Evolutionary conservation across 2,888 invertebrate genomes (phyloP).

Genomic region (Callyntrura guangdongensis): DNA sequence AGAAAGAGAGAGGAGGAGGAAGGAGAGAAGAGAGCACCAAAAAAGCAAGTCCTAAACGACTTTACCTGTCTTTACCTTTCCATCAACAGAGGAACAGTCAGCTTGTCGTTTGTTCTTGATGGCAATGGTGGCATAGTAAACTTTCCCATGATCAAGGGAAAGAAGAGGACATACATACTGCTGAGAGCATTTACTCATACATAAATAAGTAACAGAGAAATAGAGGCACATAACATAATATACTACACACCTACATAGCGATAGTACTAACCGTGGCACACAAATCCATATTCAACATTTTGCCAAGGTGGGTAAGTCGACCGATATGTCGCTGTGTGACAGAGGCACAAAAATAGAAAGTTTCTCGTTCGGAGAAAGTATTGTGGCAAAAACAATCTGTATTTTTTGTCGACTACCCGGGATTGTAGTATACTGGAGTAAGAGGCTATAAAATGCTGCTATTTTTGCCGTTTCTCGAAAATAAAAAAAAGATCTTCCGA

Average conservation of each 20-base stretch:
- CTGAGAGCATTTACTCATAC: not conserved
- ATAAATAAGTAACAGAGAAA: not conserved
- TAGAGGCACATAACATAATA: not conserved
- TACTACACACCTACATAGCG: not conserved
- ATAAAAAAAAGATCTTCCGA: not conserved
- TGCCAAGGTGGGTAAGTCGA: not conserved
- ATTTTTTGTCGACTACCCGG: not conserved
- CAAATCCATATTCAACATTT: not conserved
- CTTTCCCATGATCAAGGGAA: constrained; percentile 48
- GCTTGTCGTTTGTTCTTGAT: constrained; percentile 45
- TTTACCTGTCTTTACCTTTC: constrained; percentile 57
- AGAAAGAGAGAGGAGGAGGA: not conserved
- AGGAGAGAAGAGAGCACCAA: not conserved
- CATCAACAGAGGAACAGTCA: constrained; percentile 12
- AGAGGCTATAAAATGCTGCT: not conserved
- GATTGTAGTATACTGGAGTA: not conserved
- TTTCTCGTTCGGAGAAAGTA: constrained; percentile 65
- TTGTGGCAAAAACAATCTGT: constrained; percentile 3
- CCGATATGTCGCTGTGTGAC: not conserved
- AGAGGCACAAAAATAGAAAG: constrained; percentile 28
- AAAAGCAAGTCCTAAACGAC: constrained; percentile 35
- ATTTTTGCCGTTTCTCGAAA: not conserved
- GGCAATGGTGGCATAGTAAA: constrained; percentile 30
- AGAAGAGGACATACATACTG: not conserved
- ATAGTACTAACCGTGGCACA: too few species aligned